Evolutionary conservation across 2,113 vertebrate species (phyloP).

Genomic region (Columba janthina): DNA sequence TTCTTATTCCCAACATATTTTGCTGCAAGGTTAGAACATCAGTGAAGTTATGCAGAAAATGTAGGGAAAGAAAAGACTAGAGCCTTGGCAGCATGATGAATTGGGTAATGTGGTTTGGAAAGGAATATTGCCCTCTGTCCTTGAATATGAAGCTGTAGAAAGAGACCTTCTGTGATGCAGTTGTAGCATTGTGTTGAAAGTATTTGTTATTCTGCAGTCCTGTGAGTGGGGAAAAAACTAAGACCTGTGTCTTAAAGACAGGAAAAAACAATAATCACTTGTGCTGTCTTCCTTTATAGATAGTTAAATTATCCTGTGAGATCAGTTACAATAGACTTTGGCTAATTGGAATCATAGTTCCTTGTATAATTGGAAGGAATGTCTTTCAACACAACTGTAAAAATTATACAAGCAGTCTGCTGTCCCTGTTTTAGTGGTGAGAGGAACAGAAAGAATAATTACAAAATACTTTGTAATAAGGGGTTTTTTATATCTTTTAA

Average conservation of each 20-base stretch:
- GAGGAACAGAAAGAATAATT: neutral
- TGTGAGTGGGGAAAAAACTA: neutral
- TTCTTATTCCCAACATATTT: neutral
- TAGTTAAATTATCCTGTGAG: neutral
- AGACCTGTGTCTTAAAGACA: neutral
- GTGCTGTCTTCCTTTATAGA: neutral
- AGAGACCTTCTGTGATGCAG: neutral
- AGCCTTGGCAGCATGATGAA: neutral
- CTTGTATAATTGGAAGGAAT: neutral
- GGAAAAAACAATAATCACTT: neutral
- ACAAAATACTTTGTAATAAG: neutral
- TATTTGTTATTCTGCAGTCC: neutral
- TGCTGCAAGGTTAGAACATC: neutral
- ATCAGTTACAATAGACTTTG: neutral
- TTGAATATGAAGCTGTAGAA: neutral
- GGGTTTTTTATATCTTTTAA: accelerated
- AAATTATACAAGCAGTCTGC: neutral
- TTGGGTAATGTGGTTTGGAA: neutral
- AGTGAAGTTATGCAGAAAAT: neutral
- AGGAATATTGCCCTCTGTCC: neutral
- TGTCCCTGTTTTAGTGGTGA: neutral
- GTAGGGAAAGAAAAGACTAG: neutral
- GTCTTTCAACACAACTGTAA: neutral
- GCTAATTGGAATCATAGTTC: neutral
- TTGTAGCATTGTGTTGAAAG: neutral